A percentile compares a stretch with the other conserved stretches of the same genome.
Conservation (phyloP, 2,113 vertebrate genomes). For the Calidris pygmaea region DNA sequence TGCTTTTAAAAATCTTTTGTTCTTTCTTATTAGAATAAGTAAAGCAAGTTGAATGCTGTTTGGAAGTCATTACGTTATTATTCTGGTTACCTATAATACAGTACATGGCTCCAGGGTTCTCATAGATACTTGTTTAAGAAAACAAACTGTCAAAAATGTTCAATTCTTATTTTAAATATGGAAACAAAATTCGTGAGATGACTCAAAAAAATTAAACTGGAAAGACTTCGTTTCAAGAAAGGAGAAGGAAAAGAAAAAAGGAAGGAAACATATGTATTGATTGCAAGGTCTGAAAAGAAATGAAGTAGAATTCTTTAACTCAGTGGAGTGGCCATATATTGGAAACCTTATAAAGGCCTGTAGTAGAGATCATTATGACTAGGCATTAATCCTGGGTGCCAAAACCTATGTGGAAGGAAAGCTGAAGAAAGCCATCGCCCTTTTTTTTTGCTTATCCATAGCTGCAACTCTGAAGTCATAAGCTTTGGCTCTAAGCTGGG, state of each 20-base stretch:
- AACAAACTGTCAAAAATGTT: slow-evolving; percentile 49
- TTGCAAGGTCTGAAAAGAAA: not conserved
- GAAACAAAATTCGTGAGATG: not conserved
- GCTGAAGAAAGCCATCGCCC: not conserved
- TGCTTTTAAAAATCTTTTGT: slow-evolving; percentile 63
- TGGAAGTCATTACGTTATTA: slow-evolving; percentile 22
- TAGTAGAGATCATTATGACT: not conserved
- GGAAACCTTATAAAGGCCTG: not conserved
- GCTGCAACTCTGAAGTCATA: not conserved
- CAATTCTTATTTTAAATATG: slow-evolving; percentile 29
- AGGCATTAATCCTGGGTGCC: not conserved
- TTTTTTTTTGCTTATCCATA: not conserved
- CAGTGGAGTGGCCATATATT: too few relatives aligned
- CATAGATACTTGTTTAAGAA: slow-evolving; percentile 45
- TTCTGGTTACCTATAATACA: slow-evolving; percentile 33
- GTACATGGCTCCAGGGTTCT: slow-evolving; percentile 24
- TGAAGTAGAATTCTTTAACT: not conserved
- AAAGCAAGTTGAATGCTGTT: slow-evolving; percentile 37
- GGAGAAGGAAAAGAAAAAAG: not conserved
- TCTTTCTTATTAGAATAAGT: slow-evolving; percentile 53
- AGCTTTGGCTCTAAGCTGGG: not conserved
- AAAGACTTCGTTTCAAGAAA: not conserved
- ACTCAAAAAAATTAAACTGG: not conserved
- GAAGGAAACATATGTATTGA: not conserved
- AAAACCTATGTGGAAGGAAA: not conserved